phyloP scores from a whole-genome alignment of 1,140 invertebrate species.

The Cylas formicarius region DNA sequence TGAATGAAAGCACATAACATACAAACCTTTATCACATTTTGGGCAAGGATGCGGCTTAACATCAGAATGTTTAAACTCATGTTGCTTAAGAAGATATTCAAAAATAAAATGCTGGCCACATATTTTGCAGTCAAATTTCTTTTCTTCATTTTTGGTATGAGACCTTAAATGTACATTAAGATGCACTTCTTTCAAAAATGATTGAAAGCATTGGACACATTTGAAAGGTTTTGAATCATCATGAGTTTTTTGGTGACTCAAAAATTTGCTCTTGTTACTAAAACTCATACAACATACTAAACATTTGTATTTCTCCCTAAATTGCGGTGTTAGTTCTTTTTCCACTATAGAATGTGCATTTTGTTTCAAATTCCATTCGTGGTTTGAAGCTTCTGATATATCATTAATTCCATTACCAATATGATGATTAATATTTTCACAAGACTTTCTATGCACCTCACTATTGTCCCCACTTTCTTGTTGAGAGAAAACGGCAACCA shows the following conservation, averaged over 20 bases:
- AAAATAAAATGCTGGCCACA: conserved; percentile 44
- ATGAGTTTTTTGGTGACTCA: conserved; percentile 24
- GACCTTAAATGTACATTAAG: conserved; percentile 27
- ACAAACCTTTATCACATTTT: conserved; percentile 31
- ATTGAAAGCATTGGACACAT: conserved; percentile 22
- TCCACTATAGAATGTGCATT: not conserved
- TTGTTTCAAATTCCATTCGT: not conserved
- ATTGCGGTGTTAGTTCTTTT: not conserved
- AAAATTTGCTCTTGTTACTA: conserved; percentile 22
- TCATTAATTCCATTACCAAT: conserved; percentile 9
- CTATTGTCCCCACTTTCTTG: not conserved
- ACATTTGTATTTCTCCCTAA: conserved; percentile 20
- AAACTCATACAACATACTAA: conserved; percentile 21
- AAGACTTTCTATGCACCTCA: not conserved
- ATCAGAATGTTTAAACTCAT: conserved; percentile 37
- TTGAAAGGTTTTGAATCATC: conserved; percentile 22
- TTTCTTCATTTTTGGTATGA: conserved; percentile 33
- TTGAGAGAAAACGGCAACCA: too few relatives aligned
- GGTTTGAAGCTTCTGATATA: not conserved
- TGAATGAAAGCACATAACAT: not conserved
- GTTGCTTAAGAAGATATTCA: conserved; percentile 31
- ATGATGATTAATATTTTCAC: too few relatives aligned
- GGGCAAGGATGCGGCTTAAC: conserved; percentile 41
- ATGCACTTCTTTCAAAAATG: conserved; percentile 23
- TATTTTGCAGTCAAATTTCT: conserved; percentile 46